Conservation (phyloP, 2,888 invertebrate genomes). For the Drosophila multiciliata region DNA sequence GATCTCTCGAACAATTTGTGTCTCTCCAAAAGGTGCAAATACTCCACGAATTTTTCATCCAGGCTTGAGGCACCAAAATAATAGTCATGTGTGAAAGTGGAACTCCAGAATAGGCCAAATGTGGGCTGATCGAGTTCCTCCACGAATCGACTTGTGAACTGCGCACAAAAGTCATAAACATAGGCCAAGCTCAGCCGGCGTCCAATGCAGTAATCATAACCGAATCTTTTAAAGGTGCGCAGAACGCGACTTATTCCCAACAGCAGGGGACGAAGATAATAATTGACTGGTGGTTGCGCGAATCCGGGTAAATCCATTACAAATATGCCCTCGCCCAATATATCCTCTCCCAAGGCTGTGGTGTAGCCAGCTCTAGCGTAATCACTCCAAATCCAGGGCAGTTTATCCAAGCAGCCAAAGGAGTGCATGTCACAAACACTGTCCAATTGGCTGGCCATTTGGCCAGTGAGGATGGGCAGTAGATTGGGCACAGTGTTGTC, state of each 20-base stretch:
- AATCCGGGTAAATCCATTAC: slow-evolving; percentile 84
- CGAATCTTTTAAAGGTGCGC: slow-evolving; percentile 4
- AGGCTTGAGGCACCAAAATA: slow-evolving; percentile 87
- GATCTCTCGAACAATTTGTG: slow-evolving; percentile 87
- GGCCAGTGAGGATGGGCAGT: slow-evolving; percentile 91
- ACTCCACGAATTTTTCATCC: slow-evolving; percentile 87
- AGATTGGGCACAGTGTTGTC: slow-evolving; percentile 95
- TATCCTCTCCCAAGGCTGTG: slow-evolving; percentile 91
- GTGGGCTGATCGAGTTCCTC: slow-evolving; percentile 85
- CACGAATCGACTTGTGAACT: slow-evolving; percentile 87
- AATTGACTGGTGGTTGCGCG: slow-evolving; percentile 89
- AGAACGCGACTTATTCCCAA: slow-evolving; percentile 87
- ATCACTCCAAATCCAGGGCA: slow-evolving; percentile 90
- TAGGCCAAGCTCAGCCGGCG: slow-evolving; percentile 87
- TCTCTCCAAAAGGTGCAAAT: slow-evolving; percentile 86
- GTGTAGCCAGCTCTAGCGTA: slow-evolving; percentile 89
- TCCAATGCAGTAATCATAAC: slow-evolving; percentile 86
- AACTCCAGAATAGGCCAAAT: slow-evolving; percentile 91
- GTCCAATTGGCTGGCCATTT: slow-evolving; percentile 70
- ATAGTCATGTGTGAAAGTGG: slow-evolving; percentile 89
- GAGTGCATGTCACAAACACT: slow-evolving; percentile 21
- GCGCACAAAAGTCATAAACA: slow-evolving; percentile 88
- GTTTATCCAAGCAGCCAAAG: slow-evolving; percentile 87
- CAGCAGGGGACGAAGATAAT: slow-evolving; percentile 90
- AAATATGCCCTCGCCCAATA: slow-evolving; percentile 73